These are phyloP conservation scores for Gadus chalcogrammus DNA, from an alignment of 2,113 vertebrate genomes.

Conservation along the genomic window DNA sequence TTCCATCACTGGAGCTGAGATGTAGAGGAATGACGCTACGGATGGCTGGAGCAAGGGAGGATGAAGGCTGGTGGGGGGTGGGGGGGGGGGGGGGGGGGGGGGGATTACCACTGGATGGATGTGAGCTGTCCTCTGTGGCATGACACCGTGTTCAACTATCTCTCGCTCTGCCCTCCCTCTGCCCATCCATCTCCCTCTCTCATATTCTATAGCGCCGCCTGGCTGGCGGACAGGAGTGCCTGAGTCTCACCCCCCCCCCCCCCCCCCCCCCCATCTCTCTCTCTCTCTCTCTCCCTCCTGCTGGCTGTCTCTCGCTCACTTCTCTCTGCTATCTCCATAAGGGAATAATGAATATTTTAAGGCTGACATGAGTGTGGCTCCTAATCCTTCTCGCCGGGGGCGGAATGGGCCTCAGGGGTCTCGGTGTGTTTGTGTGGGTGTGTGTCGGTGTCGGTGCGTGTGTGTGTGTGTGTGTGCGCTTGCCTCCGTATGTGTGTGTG, in stretches of 20 bases:
- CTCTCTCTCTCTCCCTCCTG: neutral
- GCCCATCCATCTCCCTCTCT: constrained; percentile 14
- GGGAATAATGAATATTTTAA: constrained; percentile 68
- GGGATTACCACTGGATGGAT: constrained; percentile 45
- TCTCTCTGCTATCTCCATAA: constrained; percentile 53
- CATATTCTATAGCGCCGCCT: constrained; percentile 52
- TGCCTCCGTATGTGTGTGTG: neutral
- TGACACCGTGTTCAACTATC: constrained; percentile 59
- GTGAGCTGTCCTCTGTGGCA: constrained; percentile 64
- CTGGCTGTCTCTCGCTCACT: neutral
- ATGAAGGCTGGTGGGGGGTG: constrained; percentile 49
- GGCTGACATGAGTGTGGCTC: constrained; percentile 50
- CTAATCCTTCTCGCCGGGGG: constrained; percentile 61
- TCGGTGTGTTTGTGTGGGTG: neutral
- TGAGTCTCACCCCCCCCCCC: constrained; percentile 19
- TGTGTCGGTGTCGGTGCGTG: no score
- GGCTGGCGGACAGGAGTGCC: no score
- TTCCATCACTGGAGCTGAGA: constrained; percentile 69
- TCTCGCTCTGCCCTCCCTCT: constrained; percentile 58
- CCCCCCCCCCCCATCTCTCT: neutral
- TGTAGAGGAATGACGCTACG: constrained; percentile 64
- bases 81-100: constrained; percentile 50
- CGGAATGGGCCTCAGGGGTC: constrained; percentile 52
- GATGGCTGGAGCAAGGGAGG: constrained; percentile 60
- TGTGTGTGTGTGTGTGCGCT: constrained; percentile 16